These are phyloP conservation scores for Archilochus colubris DNA, from an alignment of 2,113 vertebrate genomes.

Conservation along the genomic window DNA sequence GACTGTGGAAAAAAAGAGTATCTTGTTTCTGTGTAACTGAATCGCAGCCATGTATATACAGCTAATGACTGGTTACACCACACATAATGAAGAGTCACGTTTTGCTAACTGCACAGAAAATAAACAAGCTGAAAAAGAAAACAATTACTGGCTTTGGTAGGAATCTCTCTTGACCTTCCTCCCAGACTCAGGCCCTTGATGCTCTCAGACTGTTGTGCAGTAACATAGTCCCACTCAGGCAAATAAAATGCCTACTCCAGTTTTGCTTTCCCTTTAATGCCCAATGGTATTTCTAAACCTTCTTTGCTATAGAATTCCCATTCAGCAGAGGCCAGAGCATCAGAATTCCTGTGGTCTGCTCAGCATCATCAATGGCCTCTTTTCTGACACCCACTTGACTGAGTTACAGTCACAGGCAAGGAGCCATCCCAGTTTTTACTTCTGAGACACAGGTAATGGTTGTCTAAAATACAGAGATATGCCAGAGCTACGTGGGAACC, in stretches of 20 bases:
- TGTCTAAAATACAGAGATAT: background rate
- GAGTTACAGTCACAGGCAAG: background rate
- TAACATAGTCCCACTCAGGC: background rate
- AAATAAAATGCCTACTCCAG: accelerated
- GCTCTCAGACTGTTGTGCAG: background rate
- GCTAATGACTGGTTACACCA: constrained; percentile 58
- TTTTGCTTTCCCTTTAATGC: background rate
- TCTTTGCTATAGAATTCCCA: background rate
- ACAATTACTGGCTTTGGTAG: constrained; percentile 33
- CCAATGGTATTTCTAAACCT: background rate
- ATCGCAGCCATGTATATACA: constrained; percentile 36
- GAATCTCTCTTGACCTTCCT: constrained; percentile 21
- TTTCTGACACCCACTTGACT: background rate
- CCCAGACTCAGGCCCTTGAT: background rate
- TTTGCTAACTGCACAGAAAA: constrained; percentile 62
- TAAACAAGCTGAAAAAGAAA: constrained; percentile 62
- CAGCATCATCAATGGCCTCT: background rate
- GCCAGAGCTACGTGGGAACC: background rate
- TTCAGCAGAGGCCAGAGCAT: background rate
- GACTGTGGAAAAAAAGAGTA: background rate
- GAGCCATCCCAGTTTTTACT: background rate
- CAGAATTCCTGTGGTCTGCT: background rate
- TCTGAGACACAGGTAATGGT: background rate
- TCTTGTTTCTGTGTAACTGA: constrained; percentile 57
- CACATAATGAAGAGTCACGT: constrained; percentile 50